phyloP scores from a whole-genome alignment of 2,797 vertebrate genomes.

The Rhynchonycteris naso region DNA sequence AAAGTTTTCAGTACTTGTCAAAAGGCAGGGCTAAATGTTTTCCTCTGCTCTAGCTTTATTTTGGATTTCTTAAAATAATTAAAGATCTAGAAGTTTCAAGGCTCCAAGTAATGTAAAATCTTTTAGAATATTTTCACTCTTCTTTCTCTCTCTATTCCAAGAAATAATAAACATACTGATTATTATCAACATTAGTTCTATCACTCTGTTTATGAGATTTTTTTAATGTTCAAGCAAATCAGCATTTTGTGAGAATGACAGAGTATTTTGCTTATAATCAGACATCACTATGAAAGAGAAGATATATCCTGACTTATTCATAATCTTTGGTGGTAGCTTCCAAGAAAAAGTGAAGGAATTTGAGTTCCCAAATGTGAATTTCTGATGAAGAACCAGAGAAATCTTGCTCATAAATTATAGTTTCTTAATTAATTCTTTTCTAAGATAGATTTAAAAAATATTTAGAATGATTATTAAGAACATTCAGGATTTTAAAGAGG shows the following conservation, averaged over 20 bases:
- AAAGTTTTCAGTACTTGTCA: not conserved
- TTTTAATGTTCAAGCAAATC: not conserved
- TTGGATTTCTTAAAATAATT: slow-evolving; percentile 14
- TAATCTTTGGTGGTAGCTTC: not conserved
- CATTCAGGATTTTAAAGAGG: not conserved
- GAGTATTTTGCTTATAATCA: not conserved
- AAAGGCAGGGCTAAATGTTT: not conserved
- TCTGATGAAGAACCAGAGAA: not conserved
- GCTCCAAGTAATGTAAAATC: not conserved
- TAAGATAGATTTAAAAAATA: not conserved
- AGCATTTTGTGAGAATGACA: not conserved
- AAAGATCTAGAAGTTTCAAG: not conserved
- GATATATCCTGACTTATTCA: not conserved
- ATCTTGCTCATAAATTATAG: not conserved
- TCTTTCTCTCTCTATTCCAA: not conserved
- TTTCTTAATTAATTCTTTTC: not conserved
- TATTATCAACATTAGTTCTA: not conserved
- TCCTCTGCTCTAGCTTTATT: not conserved
- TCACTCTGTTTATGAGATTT: not conserved
- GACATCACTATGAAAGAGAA: not conserved
- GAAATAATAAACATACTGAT: not conserved
- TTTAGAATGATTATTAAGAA: not conserved
- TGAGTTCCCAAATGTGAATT: not conserved
- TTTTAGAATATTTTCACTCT: not conserved
- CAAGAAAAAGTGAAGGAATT: not conserved